A percentile compares a stretch with the other conserved stretches of the same genome.
Conservation (phyloP, 2,888 invertebrate species). For the Argyresthia albistria region DNA sequence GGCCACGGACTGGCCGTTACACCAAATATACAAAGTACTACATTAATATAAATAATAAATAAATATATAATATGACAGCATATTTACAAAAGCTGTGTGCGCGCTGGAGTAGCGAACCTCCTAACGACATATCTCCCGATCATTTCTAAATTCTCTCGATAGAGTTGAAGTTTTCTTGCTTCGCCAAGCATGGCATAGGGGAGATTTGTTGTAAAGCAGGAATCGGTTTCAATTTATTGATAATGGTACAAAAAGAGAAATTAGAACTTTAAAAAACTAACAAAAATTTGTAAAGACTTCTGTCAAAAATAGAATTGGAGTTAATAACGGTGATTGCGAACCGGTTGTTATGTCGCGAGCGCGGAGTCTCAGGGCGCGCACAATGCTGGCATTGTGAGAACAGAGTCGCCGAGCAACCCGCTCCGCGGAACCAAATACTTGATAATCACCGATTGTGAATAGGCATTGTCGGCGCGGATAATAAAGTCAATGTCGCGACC, state of each 20-base stretch:
- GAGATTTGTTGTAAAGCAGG: slow-evolving; percentile 23
- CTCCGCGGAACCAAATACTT: slow-evolving; percentile 39
- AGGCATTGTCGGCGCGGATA: slow-evolving; percentile 44
- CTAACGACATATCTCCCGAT: too few species aligned
- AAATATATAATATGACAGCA: slow-evolving; percentile 51
- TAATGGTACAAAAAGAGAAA: slow-evolving; percentile 18
- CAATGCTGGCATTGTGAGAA: slow-evolving; percentile 29
- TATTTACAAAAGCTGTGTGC: slow-evolving; percentile 66
- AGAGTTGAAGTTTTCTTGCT: too few species aligned
- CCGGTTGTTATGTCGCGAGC: slow-evolving; percentile 30
- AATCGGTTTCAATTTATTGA: slow-evolving; percentile 24
- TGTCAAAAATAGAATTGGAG: slow-evolving; percentile 30
- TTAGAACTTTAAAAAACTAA: slow-evolving; percentile 21
- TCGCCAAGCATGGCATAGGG: slow-evolving; percentile 23
- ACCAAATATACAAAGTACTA: slow-evolving; percentile 19
- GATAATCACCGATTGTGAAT: slow-evolving; percentile 50
- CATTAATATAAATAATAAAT: slow-evolving; percentile 66
- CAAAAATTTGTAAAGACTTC: slow-evolving; percentile 24
- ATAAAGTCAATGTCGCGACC: slow-evolving; percentile 50
- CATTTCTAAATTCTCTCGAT: too few species aligned
- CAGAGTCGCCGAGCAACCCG: too few species aligned
- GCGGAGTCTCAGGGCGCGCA: slow-evolving; percentile 34
- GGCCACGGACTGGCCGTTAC: neutral
- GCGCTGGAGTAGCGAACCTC: slow-evolving; percentile 25
- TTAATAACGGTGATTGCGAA: slow-evolving; percentile 42